Conservation (phyloP, 2,888 invertebrate genomes). For the Serripes groenlandicus region DNA sequence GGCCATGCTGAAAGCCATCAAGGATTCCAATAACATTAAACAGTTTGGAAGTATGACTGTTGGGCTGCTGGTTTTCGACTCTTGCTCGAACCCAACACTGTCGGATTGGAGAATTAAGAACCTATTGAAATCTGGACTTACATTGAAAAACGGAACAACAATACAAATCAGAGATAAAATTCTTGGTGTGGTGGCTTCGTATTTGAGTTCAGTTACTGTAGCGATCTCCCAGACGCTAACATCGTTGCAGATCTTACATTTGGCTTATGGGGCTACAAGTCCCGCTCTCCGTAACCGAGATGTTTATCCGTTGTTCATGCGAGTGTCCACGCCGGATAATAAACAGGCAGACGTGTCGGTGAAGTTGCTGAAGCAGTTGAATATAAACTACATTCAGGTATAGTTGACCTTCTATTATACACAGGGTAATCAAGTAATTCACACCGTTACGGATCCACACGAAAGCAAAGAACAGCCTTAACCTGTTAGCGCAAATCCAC, state of each 20-base stretch:
- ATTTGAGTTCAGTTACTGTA: conserved; percentile 25
- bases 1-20: neutral
- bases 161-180: neutral
- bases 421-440: neutral
- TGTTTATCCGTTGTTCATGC: conserved; percentile 37
- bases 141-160: neutral
- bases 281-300: conserved; percentile 40
- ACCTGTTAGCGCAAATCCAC: neutral
- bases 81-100: neutral
- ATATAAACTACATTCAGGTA: conserved; percentile 3
- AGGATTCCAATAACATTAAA: neutral
- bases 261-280: conserved; percentile 44
- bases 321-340: conserved; percentile 48
- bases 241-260: conserved; percentile 26
- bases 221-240: conserved; percentile 33
- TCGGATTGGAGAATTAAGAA: conserved; percentile 9
- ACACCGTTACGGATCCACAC: neutral
- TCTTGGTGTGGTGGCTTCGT: neutral
- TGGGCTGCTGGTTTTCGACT: conserved; percentile 1
- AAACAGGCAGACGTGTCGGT: conserved; percentile 42
- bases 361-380: neutral
- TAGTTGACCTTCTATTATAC: neutral
- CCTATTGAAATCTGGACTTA: neutral
- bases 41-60: neutral
- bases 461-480: neutral